phyloP scores from a whole-genome alignment of 2,888 invertebrate species.

The Scotopteryx bipunctaria region DNA sequence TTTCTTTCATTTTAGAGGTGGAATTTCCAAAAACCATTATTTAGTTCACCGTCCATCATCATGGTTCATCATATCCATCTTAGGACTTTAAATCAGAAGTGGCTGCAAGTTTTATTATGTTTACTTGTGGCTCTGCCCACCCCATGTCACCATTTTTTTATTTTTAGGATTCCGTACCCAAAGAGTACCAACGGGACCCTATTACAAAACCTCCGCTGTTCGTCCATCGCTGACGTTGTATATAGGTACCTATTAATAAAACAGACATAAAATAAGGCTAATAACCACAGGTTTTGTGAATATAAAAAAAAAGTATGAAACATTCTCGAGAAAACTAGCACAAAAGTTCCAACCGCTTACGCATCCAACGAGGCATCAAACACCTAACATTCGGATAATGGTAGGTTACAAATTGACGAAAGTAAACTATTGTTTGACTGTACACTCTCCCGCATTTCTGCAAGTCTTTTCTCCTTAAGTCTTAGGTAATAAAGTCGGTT shows the following conservation, averaged over 20 bases:
- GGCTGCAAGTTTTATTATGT: too few species aligned
- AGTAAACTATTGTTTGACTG: constrained; percentile 60
- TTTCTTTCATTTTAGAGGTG: constrained; percentile 1
- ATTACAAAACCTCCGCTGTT: too few species aligned
- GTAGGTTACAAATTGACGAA: constrained; percentile 68
- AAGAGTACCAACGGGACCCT: too few species aligned
- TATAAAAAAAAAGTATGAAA: constrained; percentile 12
- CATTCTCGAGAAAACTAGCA: constrained; percentile 52
- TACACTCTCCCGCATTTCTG: constrained; percentile 6
- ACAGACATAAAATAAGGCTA: background rate
- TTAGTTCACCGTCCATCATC: too few species aligned
- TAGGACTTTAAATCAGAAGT: too few species aligned
- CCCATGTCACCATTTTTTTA: too few species aligned
- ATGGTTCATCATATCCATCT: too few species aligned
- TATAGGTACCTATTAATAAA: background rate
- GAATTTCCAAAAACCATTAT: background rate
- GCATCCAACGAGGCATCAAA: constrained; percentile 70
- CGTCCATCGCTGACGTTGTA: too few species aligned
- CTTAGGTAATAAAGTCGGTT: constrained; percentile 2
- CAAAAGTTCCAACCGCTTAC: constrained; percentile 46
- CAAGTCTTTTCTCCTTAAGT: background rate
- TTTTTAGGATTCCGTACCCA: too few species aligned
- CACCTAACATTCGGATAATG: constrained; percentile 63
- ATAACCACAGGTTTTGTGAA: background rate
- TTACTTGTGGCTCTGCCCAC: too few species aligned